Evolutionary conservation across 2,888 invertebrate genomes (phyloP).

Genomic region (Agrotis ipsilon): DNA sequence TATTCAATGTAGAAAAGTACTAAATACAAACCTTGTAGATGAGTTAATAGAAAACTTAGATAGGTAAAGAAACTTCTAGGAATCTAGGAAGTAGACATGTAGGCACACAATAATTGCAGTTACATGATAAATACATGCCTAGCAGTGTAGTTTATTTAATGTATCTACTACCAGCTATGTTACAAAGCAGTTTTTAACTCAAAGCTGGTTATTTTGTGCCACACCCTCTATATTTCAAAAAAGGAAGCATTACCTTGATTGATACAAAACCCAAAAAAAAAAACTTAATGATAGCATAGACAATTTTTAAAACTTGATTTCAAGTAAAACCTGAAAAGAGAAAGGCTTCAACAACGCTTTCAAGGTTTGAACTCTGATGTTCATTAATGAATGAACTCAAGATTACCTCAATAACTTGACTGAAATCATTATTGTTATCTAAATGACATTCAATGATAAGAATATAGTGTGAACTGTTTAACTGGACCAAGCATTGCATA

Average conservation of each 20-base stretch:
- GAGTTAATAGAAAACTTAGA: neutral
- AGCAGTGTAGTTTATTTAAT: conserved; percentile 16
- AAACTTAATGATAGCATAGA: neutral
- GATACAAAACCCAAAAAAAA: neutral
- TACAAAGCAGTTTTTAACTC: conserved; percentile 1
- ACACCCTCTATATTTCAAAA: conserved; percentile 19
- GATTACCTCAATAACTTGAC: conserved; percentile 32
- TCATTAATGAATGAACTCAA: conserved; percentile 31
- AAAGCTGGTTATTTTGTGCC: neutral
- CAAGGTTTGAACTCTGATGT: conserved; percentile 42
- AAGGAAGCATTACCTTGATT: neutral
- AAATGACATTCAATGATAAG: conserved; percentile 36
- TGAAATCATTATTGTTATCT: conserved; percentile 32
- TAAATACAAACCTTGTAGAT: conserved; percentile 11
- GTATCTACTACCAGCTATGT: conserved; percentile 4
- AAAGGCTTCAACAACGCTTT: conserved; percentile 43
- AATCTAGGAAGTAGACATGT: conserved; percentile 35
- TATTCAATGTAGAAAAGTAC: neutral
- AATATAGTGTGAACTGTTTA: conserved; percentile 16
- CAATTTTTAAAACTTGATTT: conserved; percentile 19
- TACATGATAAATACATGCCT: conserved; percentile 37
- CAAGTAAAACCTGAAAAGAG: conserved; percentile 36
- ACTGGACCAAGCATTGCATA: conserved; percentile 13
- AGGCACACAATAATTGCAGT: conserved; percentile 37
- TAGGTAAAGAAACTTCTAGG: conserved; percentile 30